Evolutionary conservation across 2,113 vertebrate genomes (phyloP), one percentile per base, ranked within the genome.

Genomic region (Ammodytes marinus): DNA sequence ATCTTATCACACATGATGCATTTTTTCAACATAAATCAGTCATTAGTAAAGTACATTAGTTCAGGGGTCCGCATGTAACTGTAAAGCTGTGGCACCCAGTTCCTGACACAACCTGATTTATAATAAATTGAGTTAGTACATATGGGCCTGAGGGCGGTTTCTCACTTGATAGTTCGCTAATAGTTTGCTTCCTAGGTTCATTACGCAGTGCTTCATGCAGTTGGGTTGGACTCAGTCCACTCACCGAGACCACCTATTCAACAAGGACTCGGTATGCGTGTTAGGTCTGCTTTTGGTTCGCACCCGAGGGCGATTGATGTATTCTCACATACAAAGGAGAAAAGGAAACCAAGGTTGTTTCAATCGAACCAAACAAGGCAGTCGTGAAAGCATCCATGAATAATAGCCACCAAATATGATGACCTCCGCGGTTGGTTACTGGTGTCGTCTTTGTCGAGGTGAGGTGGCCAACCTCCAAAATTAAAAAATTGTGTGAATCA

Each of bases 11-110:
- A 71, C 9, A 2, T 57, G 37, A 35, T 77, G 57, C 13, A 0
- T 80, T 72, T 80, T 74, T 75, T 57, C 55, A 40, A 15, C 45
- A 43, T 69, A 50, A 46, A 72, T 75, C 40, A 47, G 9, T 50
- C 78, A 53, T 3, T 17, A 40, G 14, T 54, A 27, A 3, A 64
- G 15, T 6, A 42, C 37, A 40, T 13, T 27, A 53, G 71, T 86
- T 54, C 47, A 74, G 37, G 67, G 53, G 74, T 74, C 45, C 5
- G 45, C 12, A 69, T 57, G 58, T 73, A 47, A 6, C n/a, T 27
- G 35, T 58, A 42, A 0, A 45, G 45, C 61, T 5, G 9, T 63
- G 14, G 47, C 37, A 14, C 10, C 12, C 13, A n/a, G 17, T 58
- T 69, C 46, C 50, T 69, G 50, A 39, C 3, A 11, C 55, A 57